Evolutionary conservation across 2,888 invertebrate species (phyloP), one percentile per base, ranked within the genome.

Genomic region (Lepetodrilus schrolli): DNA sequence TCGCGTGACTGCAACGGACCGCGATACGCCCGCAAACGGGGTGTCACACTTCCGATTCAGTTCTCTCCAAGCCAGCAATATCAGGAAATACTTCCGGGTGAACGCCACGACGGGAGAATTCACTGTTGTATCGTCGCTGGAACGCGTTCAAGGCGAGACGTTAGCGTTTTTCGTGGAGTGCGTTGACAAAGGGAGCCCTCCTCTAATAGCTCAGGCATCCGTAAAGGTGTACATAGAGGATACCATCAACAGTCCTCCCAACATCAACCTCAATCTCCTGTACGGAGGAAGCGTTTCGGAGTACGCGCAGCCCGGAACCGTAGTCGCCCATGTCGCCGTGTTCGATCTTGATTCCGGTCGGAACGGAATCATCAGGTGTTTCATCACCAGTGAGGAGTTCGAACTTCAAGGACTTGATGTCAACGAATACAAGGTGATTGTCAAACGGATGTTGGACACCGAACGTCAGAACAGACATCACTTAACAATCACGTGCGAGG

Each of bases 211-310:
- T 13, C 82, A 84, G 66, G 81, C 84, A 8, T 79, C 77, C 7
- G 83, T 87, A 7, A 81, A 78, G 69, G 79, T 86, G 1, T 82
- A 79, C 20, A 94, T 98, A 8, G 95, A 96, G 86, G 91, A 91
- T 75, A 96, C 96, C 90, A 97, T 97, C 90, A 98, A 98, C 90
- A 97, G 97, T 89, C 96, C 97, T 4, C 97, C 98, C 0, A 93
- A 95, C 30, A 84, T 86, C 17, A 83, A 82, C 66, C 76, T 85
- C 21, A 85, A 84, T 73, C 80, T 86, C 36, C 76, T 87, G 43
- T 83, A 83, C 17, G 78, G 79, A 1, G 85, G 85, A 13, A 68
- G 76, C 36, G 80, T 86, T 17, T 81, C 86, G 0, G 86, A 86
- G 68, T 81, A 82, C 48, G 84, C 84, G 4, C 84, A 83, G 71